Evolutionary conservation across 2,888 invertebrate genomes (phyloP).

Genomic region (Noctua fimbriata): DNA sequence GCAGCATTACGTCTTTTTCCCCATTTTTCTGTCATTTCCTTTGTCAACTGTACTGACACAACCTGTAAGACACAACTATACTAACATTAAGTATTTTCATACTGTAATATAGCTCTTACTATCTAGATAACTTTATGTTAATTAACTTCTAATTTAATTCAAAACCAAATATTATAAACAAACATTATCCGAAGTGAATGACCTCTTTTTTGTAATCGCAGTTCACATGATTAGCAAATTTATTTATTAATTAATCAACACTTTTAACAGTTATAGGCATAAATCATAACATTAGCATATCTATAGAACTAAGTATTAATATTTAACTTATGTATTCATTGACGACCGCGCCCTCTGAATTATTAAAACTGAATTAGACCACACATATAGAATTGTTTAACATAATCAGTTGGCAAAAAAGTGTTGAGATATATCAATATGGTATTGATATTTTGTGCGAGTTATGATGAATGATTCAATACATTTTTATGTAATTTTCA

Average conservation of each 20-base stretch:
- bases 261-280: constrained; percentile 61
- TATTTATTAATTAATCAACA: constrained; percentile 64
- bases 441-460: constrained; percentile 51
- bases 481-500: constrained; percentile 51
- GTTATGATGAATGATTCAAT: constrained; percentile 60
- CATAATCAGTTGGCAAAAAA: constrained; percentile 59
- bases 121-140: background rate
- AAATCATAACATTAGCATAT: constrained; percentile 71
- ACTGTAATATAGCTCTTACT: background rate
- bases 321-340: constrained; percentile 46
- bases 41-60: background rate
- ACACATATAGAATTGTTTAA: constrained; percentile 62
- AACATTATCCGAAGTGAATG: constrained; percentile 21
- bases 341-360: constrained; percentile 60
- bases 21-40: background rate
- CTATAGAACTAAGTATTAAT: constrained; percentile 53
- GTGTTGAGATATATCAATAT: constrained; percentile 52
- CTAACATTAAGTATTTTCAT: background rate
- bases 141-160: background rate
- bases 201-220: constrained; percentile 38
- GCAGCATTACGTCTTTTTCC: background rate
- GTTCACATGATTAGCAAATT: constrained; percentile 62
- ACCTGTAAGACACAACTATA: background rate
- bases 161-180: background rate
- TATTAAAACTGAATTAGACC: constrained; percentile 62